A percentile compares a stretch with the other conserved stretches of the same genome.
These are phyloP conservation scores for Gobio gobio DNA, from an alignment of 2,113 vertebrate genomes.

Conservation along the genomic window DNA sequence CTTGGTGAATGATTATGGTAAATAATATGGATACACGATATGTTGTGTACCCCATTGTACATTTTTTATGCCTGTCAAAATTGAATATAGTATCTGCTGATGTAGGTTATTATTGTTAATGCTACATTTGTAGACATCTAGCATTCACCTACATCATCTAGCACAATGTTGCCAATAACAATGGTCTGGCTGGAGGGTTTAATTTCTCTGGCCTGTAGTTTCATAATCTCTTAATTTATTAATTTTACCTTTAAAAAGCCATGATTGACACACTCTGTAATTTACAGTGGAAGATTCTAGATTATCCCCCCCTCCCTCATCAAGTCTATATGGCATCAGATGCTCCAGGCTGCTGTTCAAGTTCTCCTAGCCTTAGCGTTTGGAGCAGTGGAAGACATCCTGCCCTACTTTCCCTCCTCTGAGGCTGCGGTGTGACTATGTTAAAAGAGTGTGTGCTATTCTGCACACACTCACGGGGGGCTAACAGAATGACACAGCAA, in stretches of 20 bases:
- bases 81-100: too few species aligned
- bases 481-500: conserved; percentile 21
- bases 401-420: conserved; percentile 42
- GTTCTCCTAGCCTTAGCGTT: conserved; percentile 11
- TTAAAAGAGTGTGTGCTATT: conserved; percentile 11
- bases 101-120: too few species aligned
- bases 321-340: conserved; percentile 2
- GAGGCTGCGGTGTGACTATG: conserved; percentile 36
- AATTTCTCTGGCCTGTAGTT: neutral
- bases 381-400: conserved; percentile 31
- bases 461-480: conserved; percentile 17
- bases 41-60: too few species aligned
- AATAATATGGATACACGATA: too few species aligned
- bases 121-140: too few species aligned
- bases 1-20: too few species aligned
- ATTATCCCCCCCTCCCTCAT: neutral
- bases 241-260: neutral
- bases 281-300: neutral
- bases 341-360: neutral
- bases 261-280: neutral
- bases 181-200: neutral
- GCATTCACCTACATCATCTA: neutral
- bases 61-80: too few species aligned
- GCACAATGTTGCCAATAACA: neutral
- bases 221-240: neutral